Base-by-base conservation (phyloP, 1,140 invertebrate genomes). In the Armadillidium nasatum region DNA sequence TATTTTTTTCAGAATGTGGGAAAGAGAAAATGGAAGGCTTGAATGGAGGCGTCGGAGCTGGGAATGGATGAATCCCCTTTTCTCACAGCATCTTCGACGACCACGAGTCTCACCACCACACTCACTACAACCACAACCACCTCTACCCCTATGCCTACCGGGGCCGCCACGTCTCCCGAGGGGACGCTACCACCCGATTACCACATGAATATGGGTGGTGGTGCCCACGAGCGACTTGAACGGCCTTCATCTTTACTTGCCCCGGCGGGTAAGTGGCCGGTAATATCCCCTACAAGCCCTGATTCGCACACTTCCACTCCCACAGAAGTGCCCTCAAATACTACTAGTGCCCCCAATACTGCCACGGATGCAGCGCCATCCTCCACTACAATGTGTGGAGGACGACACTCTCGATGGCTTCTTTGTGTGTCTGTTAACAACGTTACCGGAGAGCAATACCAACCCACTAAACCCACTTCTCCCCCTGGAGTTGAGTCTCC, bases 181-280 rank as follows among this genome's bases (percentile, higher is more conserved):
- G 50, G 50, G 50, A 19, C 11, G 19, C 50, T 60, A 19, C 50
- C 50, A 13, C 50, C 50, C 11, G 50, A 60, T 19, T 60, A 60
- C 50, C 50, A 60, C 50, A 13, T 60, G 50, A 33, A 33, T 33
- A 2, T 15, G 50, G 11, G 19, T 19, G 50, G 11, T 13, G 50
- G 50, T 13, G 11, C 50, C 50, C 50, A 60, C 50, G 50, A 60
- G 11, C 50, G 50, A 15, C 50, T 60, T 19, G 50, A 60, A 60
- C 50, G 50, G 11, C 50, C 50, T 19, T 60, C 50, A 13, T 60
- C 50, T 60, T 19, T 60, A 19, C 50, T 60, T 60, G 50, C 50
- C 50, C 50, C 50, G 50, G 50, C 50, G 50, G 50, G 50, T 60
- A 60, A 60, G 50, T 60, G 50, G 50, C 50, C 50, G 11, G 50